These are phyloP conservation scores for Phalacrocorax pelagicus DNA, from an alignment of 2,113 vertebrate species.

Conservation along the genomic window DNA sequence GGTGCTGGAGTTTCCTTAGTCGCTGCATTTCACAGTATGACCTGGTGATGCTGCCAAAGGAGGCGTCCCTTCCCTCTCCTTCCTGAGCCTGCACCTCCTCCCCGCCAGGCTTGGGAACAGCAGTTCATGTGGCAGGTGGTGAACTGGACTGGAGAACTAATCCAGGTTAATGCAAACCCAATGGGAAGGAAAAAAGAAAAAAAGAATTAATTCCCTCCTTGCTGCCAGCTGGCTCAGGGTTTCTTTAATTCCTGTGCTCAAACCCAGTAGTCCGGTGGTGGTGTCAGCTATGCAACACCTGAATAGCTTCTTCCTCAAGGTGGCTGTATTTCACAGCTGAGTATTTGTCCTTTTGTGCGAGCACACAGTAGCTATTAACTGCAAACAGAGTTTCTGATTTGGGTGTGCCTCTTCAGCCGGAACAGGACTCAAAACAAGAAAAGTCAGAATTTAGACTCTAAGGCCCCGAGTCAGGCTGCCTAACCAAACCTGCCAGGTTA, in stretches of 20 bases:
- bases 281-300: not conserved
- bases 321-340: not conserved
- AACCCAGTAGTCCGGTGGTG: rapidly evolving
- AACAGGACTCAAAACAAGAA: not conserved
- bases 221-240: not conserved
- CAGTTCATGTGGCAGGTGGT: not conserved
- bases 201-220: not conserved
- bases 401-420: not conserved
- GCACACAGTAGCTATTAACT: not conserved
- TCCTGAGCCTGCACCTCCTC: not conserved
- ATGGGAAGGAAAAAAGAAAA: not conserved
- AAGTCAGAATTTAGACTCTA: not conserved
- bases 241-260: not conserved
- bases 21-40: not conserved
- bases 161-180: not conserved
- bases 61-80: not conserved
- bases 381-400: not conserved
- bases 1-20: not conserved
- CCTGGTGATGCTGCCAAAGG: not conserved
- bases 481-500: not conserved
- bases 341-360: not conserved
- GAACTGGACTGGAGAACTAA: not conserved
- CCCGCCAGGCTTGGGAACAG: not conserved
- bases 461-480: not conserved
- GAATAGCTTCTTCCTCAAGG: not conserved